Percentiles rank a stretch among this genome's conserved stretches.
These are phyloP conservation scores for Mesorhabditis sp. DNA, from an alignment of 2,888 invertebrate species.

Conservation along the genomic window DNA sequence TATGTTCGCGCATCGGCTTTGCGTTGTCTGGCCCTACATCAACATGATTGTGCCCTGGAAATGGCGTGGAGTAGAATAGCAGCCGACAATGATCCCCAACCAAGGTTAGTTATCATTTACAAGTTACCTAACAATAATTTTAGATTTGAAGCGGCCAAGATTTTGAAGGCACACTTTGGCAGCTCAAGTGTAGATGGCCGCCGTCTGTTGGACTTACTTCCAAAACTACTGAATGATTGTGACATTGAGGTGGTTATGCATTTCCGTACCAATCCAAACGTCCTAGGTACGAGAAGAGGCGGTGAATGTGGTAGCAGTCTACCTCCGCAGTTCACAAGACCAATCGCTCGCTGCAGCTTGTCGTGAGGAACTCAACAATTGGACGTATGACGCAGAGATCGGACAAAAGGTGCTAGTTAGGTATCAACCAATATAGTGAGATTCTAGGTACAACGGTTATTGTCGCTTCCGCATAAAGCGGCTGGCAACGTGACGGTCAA, in stretches of 20 bases:
- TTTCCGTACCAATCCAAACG: background rate
- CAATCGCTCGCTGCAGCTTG: too few relatives aligned
- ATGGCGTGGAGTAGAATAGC: background rate
- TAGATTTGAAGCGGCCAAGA: background rate
- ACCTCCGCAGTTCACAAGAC: too few relatives aligned
- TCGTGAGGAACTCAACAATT: background rate
- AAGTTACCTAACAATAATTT: background rate
- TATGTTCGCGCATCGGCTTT: background rate
- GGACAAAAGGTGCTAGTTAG: background rate
- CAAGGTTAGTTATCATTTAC: background rate
- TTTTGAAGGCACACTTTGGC: background rate
- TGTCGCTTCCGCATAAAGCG: background rate
- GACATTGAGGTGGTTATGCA: background rate
- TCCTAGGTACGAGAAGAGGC: background rate
- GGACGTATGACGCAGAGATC: conserved; percentile 1
- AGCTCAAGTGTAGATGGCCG: background rate
- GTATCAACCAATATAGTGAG: background rate
- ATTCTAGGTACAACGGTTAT: background rate
- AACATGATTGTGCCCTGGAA: background rate
- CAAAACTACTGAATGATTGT: background rate
- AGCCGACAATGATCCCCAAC: background rate
- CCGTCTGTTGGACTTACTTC: background rate
- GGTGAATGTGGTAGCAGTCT: background rate
- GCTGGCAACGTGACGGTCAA: background rate
- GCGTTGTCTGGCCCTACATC: background rate